Evolutionary conservation across 2,888 invertebrate species (phyloP).

Genomic region (Fabriciana adippe): DNA sequence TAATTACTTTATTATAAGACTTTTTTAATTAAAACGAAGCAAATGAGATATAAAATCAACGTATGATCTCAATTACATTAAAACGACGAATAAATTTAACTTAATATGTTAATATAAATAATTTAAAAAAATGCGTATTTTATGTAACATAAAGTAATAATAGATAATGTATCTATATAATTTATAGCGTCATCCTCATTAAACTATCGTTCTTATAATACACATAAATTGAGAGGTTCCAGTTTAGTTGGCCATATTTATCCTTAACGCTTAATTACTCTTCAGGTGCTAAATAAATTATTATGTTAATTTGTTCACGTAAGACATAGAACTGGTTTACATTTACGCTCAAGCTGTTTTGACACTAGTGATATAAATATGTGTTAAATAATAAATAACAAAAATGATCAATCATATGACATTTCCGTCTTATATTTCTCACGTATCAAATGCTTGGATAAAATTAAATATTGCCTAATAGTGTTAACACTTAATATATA

Average conservation of each 20-base stretch:
- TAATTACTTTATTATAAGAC: no score
- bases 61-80: no score
- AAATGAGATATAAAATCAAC: no score
- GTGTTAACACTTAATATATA: not conserved
- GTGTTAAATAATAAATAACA: slow-evolving; percentile 18
- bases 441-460: not conserved
- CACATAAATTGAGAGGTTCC: slow-evolving; percentile 32
- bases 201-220: slow-evolving; percentile 22
- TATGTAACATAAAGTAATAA: slow-evolving; percentile 8
- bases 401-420: slow-evolving; percentile 6
- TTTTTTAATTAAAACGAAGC: no score
- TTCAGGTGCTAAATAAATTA: slow-evolving; percentile 43
- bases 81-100: no score
- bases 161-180: slow-evolving; percentile 10
- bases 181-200: slow-evolving; percentile 18
- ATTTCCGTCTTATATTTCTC: slow-evolving; percentile 15
- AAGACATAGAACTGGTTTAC: slow-evolving; percentile 24
- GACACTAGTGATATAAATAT: slow-evolving; percentile 23
- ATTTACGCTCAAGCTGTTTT: slow-evolving; percentile 26
- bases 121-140: not conserved
- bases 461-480: not conserved
- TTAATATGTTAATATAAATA: no score
- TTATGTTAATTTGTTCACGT: slow-evolving; percentile 39
- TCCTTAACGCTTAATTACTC: slow-evolving; percentile 37
- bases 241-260: slow-evolving; percentile 30